A percentile compares a stretch with the other conserved stretches of the same genome.
Evolutionary conservation across 2,797 vertebrate species (phyloP).

Genomic region (Lutjanus campechanus): DNA sequence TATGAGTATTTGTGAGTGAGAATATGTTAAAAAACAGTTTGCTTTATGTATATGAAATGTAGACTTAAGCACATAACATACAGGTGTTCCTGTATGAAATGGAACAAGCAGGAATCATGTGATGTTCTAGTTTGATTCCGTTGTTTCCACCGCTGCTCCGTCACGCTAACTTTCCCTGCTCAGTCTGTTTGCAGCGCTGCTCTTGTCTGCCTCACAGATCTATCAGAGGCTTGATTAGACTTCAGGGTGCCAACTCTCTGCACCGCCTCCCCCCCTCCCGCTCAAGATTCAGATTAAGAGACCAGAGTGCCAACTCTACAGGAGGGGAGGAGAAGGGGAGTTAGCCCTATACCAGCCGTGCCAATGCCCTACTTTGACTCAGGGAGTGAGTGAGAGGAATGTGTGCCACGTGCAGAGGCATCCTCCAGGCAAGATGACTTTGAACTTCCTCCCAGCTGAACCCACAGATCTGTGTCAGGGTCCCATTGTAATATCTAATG

Average conservation of each 20-base stretch:
- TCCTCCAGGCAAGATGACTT: constrained; percentile 77
- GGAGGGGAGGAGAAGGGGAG: constrained; percentile 1
- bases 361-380: constrained; percentile 81
- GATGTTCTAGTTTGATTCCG: not conserved
- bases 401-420: constrained; percentile 66
- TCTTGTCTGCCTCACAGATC: constrained; percentile 46
- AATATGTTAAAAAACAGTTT: not conserved
- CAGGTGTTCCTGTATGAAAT: not conserved
- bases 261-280: constrained; percentile 19
- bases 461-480: constrained; percentile 80
- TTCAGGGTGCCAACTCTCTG: constrained; percentile 54
- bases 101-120: not conserved
- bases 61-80: not conserved
- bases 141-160: not conserved
- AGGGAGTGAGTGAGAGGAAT: constrained; percentile 51
- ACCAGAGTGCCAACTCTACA: constrained; percentile 56
- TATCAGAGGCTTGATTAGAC: constrained; percentile 57
- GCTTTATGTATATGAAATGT: not conserved
- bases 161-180: not conserved
- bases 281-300: constrained; percentile 65
- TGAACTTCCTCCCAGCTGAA: constrained; percentile 78
- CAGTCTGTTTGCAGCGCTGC: constrained; percentile 1
- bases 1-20: not conserved
- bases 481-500: constrained; percentile 78
- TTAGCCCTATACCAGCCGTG: constrained; percentile 54